Base-by-base conservation (phyloP, 1,140 invertebrate genomes). In the Spodoptera frugiperda region DNA sequence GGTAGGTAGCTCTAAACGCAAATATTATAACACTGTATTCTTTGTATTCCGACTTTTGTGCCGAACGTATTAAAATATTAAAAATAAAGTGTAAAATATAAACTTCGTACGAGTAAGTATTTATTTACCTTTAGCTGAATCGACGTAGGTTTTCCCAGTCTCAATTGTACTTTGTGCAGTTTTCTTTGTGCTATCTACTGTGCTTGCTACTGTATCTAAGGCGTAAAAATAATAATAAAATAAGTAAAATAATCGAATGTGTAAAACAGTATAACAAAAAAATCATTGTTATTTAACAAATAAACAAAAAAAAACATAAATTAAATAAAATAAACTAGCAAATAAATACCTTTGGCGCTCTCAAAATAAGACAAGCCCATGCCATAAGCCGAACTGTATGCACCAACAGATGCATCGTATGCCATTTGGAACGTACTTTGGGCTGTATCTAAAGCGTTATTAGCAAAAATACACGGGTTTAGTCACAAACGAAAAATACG, bases 111-210 rank as follows among this genome's bases (percentile, higher is more conserved):
- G 17, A 30, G 8, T 61, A 59, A 57, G 33, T 53, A 25, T 54
- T 9, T 57, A 59, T 25, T 82, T 89, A 89, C 87, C 87, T 91
- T 91, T 91, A 9, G 88, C 88, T 11, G 85, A 86, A 51, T 87
- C 88, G 49, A 89, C 84, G 63, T 93, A 91, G 9, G 82, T 80
- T 83, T 89, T 93, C 65, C 89, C 89, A 61, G 84, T 87, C 80
- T 91, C 89, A 51, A 89, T 73, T 44, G 90, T 88, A 61, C 78
- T 88, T 76, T 89, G 86, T 19, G 87, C 87, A 19, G 87, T 82
- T 85, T 87, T 89, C 78, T 89, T 91, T 78, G 90, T 93, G 82
- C 68, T 90, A 84, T 93, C 91, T 84, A 93, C 84, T 76, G 91
- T 91, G 78, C 78, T 89, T 30, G 86, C 83, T 78, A 91, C 84